Evolutionary conservation across 2,797 vertebrate genomes (phyloP), one percentile per base, ranked within the genome.

Genomic region (Oryzias sinensis): DNA sequence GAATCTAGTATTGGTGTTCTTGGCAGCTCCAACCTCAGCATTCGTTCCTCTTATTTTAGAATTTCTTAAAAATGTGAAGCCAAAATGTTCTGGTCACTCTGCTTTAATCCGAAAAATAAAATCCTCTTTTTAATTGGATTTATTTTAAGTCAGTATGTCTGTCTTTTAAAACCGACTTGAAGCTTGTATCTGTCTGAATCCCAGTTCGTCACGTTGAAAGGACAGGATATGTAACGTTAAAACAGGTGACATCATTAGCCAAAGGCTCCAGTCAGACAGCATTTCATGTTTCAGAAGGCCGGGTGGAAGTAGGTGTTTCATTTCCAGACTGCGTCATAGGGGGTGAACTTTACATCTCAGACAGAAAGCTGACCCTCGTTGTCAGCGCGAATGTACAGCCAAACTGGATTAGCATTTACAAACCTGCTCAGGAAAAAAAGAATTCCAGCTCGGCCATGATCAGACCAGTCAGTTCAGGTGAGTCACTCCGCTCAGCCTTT

Each of bases 211-310:
- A 9, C 29, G 1, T 9, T 3, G 33, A 37, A 9, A 37, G 33
- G 33, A 37, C 11, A 11, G 33, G 6, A 33, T 33, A 33, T 8
- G 29, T 3, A 33, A 2, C 29, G 8, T 9, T 37, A 11, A 37
- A 37, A 37, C 33, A 37, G 51, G 72, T 69, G 52, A 69, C 62
- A 49, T 54, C 51, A 24, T 43, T 46, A 56, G 72, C 71, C 20
- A 17, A 55, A 65, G 56, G 71, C 65, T 45, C 56, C 72, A 72
- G 80, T 83, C 83, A 76, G 75, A 81, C 68, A 53, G 79, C 63
- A 80, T 84, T 81, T 79, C 70, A 78, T 63, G 58, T 77, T 68
- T 75, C 70, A 81, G 45, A 68, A 65, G 61, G 67, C 72, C 77
- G 67, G 74, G 70, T 71, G 18, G 37, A 48, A 63, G 56, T 17